A percentile compares a stretch with the other conserved stretches of the same genome.
These are phyloP conservation scores for Varanus salvator DNA, from an alignment of 2,113 vertebrate species.

Conservation along the genomic window DNA sequence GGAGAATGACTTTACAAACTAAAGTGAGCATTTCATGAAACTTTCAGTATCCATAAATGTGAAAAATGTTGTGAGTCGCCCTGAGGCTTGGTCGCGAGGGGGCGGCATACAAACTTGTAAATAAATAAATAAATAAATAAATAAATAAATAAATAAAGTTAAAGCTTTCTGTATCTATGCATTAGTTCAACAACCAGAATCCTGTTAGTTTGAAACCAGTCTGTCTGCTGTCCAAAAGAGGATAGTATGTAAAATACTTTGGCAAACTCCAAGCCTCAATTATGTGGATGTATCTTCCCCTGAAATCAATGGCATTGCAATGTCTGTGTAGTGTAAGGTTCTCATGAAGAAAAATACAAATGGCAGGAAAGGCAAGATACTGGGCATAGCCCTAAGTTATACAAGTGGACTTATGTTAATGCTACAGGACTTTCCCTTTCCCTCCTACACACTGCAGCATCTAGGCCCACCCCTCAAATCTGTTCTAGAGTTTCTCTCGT, in stretches of 20 bases:
- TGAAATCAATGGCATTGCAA: background rate
- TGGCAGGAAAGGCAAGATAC: background rate
- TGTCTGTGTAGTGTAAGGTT: background rate
- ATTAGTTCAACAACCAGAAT: background rate
- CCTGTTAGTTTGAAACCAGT: background rate
- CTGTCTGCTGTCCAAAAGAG: background rate
- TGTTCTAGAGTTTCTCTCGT: no score
- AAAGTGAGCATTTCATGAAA: background rate
- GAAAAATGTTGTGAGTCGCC: no score
- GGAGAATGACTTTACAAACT: background rate
- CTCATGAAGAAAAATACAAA: background rate
- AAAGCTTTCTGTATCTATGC: background rate
- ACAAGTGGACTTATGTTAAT: no score
- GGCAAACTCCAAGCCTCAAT: background rate
- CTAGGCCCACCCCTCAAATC: background rate
- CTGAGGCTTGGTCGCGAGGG: no score
- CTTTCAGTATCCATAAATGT: background rate
- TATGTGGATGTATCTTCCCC: background rate
- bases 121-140: no score
- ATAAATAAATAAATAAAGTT: no score
- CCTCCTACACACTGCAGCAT: background rate
- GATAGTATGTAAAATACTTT: background rate
- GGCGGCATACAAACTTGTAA: no score
- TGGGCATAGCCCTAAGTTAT: no score
- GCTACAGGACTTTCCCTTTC: background rate